Conservation (phyloP, 53 echinoderm and acorn worm species). For the Astropecten irregularis region DNA sequence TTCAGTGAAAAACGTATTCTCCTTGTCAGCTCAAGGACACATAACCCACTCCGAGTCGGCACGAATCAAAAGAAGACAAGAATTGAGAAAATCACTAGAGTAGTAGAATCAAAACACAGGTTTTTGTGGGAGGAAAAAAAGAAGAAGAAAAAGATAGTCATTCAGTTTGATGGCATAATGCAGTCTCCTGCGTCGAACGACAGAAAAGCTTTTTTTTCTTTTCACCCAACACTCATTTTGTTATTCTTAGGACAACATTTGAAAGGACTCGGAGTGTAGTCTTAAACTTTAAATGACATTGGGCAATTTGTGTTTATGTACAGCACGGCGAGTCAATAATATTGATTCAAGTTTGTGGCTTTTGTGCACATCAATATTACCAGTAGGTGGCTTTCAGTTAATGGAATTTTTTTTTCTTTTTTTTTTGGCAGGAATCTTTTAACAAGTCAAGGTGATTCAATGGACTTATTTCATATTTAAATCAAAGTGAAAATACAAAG, state of each 20-base stretch:
- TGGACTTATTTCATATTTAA: too few species aligned
- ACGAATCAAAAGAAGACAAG: slow-evolving; percentile 2
- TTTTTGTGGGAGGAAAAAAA: neutral
- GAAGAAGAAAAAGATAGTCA: neutral
- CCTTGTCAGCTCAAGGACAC: neutral
- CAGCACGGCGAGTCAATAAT: too few species aligned
- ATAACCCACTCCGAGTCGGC: neutral
- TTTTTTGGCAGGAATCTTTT: neutral
- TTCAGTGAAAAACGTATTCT: neutral
- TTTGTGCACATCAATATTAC: too few species aligned
- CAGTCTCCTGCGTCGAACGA: neutral
- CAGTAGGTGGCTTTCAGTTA: neutral
- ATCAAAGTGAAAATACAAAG: too few species aligned
- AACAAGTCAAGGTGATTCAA: too few species aligned
- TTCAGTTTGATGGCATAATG: neutral
- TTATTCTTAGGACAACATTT: neutral
- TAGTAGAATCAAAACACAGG: slow-evolving; percentile 1
- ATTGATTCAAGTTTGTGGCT: too few species aligned
- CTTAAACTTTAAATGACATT: neutral
- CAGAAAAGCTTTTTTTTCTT: neutral
- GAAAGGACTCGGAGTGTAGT: neutral
- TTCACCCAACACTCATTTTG: neutral
- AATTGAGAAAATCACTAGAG: neutral
- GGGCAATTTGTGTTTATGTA: too few species aligned
- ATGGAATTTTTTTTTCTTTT: neutral